Evolutionary conservation across 2,113 vertebrate genomes (phyloP).

Genomic region (Dipodomys spectabilis): DNA sequence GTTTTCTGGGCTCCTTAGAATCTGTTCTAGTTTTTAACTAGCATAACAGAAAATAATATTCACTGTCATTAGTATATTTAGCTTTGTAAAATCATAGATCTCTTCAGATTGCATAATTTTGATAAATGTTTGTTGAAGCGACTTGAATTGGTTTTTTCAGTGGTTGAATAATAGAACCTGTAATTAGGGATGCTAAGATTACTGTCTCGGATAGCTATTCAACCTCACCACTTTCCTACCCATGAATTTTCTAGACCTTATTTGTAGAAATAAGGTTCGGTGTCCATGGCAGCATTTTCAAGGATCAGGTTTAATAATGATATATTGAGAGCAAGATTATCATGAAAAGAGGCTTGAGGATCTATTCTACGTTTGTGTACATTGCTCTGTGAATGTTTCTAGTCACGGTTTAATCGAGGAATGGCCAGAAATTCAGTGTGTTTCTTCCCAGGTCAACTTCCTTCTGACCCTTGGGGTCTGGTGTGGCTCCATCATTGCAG

Average conservation of each 20-base stretch:
- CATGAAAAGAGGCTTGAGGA: conserved; percentile 41
- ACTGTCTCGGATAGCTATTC: conserved; percentile 55
- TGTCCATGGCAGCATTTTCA: conserved; percentile 29
- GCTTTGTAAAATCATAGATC: conserved; percentile 68
- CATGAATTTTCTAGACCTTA: conserved; percentile 60
- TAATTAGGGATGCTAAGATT: conserved; percentile 72
- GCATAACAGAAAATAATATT: conserved; percentile 65
- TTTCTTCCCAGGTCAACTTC: not conserved
- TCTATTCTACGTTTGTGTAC: not conserved
- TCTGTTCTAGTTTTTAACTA: conserved; percentile 36
- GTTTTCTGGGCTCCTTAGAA: conserved; percentile 51
- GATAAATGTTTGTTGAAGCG: conserved; percentile 74
- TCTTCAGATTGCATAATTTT: conserved; percentile 65
- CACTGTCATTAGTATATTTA: conserved; percentile 47
- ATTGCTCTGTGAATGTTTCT: not conserved
- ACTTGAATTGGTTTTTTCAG: conserved; percentile 70
- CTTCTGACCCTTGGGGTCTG: not conserved
- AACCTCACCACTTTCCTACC: conserved; percentile 17
- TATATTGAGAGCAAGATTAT: conserved; percentile 16
- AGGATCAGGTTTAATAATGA: conserved; percentile 36
- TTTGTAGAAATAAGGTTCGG: conserved; percentile 63
- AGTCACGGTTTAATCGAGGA: not conserved
- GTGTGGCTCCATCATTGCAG: not conserved
- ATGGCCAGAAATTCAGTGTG: not conserved
- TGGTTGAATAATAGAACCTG: conserved; percentile 69